These are phyloP conservation scores for Dicyrtoma fusca DNA, from an alignment of 2,888 invertebrate genomes.

Conservation along the genomic window DNA sequence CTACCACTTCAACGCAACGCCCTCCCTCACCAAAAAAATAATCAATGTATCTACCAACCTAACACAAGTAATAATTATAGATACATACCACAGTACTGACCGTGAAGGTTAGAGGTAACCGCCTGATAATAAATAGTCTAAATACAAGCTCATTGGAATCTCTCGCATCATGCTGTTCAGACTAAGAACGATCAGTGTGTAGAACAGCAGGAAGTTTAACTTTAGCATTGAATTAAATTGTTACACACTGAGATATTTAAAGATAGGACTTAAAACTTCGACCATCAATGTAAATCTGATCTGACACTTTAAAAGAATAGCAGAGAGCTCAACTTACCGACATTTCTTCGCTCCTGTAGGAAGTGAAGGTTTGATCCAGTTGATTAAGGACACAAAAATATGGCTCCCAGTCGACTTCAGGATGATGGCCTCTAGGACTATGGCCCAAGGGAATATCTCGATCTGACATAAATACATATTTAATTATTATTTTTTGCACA, in stretches of 20 bases:
- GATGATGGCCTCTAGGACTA: constrained; percentile 55
- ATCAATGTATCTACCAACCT: too few species aligned
- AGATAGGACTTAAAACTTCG: background rate
- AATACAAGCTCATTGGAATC: too few species aligned
- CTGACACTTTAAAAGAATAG: background rate
- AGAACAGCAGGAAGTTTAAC: too few species aligned
- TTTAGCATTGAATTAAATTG: background rate
- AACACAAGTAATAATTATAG: too few species aligned
- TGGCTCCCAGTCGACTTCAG: constrained; percentile 69
- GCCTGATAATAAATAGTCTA: too few species aligned
- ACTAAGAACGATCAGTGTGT: too few species aligned
- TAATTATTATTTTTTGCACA: too few species aligned
- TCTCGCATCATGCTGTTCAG: too few species aligned
- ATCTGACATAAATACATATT: constrained; percentile 50
- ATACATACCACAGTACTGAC: too few species aligned
- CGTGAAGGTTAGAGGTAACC: too few species aligned
- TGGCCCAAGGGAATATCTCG: constrained; percentile 58
- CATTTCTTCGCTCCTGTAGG: constrained; percentile 78
- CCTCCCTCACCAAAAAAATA: too few species aligned
- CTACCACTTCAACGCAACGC: too few species aligned
- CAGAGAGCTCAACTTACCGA: constrained; percentile 66
- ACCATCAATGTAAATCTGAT: background rate
- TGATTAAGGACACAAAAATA: constrained; percentile 78
- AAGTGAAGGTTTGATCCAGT: constrained; percentile 74
- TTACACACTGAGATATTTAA: background rate